Evolutionary conservation across 2,113 vertebrate genomes (phyloP).

Genomic region (Orthonyx spaldingii): DNA sequence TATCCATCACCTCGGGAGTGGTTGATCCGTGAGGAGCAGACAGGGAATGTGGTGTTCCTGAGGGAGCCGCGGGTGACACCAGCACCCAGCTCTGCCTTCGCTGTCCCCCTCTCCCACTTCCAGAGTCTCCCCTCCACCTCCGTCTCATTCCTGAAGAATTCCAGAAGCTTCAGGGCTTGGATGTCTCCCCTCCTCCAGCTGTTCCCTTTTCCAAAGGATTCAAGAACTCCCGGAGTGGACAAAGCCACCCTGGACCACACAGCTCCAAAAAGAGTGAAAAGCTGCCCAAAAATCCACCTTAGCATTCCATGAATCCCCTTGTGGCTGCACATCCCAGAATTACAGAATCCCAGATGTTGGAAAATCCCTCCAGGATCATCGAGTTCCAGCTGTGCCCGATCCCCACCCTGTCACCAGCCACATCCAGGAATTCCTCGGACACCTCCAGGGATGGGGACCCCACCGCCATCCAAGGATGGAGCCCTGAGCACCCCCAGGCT

Average conservation of each 20-base stretch:
- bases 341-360: rapidly evolving
- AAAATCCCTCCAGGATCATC: background rate
- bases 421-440: background rate
- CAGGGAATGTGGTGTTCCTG: background rate
- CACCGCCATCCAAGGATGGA: background rate
- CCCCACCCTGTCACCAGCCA: background rate
- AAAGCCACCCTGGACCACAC: background rate
- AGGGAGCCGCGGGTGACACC: background rate
- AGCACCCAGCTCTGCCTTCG: background rate
- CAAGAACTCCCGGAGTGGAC: background rate
- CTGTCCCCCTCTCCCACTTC: too few species aligned
- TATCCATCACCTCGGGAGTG: rapidly evolving
- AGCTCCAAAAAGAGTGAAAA: background rate
- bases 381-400: rapidly evolving
- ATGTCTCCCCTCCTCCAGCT: background rate
- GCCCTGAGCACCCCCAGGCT: background rate
- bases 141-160: background rate
- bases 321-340: rapidly evolving
- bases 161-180: background rate
- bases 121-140: background rate
- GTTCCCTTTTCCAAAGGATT: background rate
- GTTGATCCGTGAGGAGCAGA: background rate
- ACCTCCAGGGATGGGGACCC: background rate
- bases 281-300: background rate
- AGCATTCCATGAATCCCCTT: background rate